Evolutionary conservation across 2,113 vertebrate genomes (phyloP).

Genomic region (Pterocles orientalis): DNA sequence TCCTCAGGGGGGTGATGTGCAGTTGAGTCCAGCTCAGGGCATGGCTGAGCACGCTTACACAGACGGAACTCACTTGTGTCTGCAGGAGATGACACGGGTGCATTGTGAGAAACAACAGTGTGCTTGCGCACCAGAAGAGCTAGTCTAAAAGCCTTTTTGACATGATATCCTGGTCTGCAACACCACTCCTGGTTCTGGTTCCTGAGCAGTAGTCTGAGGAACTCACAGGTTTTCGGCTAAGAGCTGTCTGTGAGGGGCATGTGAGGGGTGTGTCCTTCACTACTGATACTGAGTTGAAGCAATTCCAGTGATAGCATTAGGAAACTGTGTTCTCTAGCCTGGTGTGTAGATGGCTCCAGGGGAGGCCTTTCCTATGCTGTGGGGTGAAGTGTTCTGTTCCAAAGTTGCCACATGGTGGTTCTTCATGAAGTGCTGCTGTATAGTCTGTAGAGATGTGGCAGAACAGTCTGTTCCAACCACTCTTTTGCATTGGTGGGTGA

Average conservation of each 20-base stretch:
- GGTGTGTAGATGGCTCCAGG: not conserved
- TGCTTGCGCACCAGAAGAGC: not conserved
- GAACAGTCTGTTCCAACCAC: not conserved
- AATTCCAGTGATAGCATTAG: accelerated
- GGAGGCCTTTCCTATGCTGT: not conserved
- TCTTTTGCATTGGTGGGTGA: not conserved
- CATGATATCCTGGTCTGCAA: accelerated
- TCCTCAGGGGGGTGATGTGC: not conserved
- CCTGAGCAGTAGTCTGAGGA: not conserved
- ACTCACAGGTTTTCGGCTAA: not conserved
- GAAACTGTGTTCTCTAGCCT: not conserved
- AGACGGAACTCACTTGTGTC: not conserved
- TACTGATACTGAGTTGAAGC: accelerated
- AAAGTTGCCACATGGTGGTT: not conserved
- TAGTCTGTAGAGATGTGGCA: not conserved
- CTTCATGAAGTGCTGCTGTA: not conserved
- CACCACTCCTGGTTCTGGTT: not conserved
- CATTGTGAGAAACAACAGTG: not conserved
- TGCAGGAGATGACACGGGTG: accelerated
- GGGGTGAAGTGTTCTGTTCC: not conserved
- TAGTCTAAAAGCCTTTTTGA: not conserved
- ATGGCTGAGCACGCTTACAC: accelerated
- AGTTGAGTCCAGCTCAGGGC: not conserved
- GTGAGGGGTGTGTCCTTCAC: not conserved
- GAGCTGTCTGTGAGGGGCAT: accelerated